Evolutionary conservation across 2,888 invertebrate species (phyloP).

Genomic region (Tuberolachnus salignus): DNA sequence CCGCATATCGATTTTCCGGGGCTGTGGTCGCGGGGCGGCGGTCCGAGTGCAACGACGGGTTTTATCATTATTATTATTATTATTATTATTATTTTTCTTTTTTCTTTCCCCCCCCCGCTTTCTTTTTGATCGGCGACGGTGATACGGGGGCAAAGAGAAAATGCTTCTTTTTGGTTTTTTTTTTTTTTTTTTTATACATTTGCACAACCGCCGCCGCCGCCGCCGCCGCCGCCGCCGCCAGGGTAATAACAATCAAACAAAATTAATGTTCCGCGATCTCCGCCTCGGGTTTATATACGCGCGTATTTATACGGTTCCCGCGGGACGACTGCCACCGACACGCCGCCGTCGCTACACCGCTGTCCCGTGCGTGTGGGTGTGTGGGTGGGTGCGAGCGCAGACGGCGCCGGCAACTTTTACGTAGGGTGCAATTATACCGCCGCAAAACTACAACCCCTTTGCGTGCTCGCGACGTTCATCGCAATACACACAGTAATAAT

Average conservation of each 20-base stretch:
- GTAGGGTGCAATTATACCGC: constrained; percentile 35
- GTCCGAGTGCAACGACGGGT: constrained; percentile 14
- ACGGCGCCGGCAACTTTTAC: constrained; percentile 49
- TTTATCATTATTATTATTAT: no score
- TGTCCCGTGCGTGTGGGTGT: background rate
- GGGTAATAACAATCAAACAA: constrained; percentile 53
- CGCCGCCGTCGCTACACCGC: background rate
- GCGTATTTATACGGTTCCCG: constrained; percentile 18
- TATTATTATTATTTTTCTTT: no score
- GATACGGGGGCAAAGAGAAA: background rate
- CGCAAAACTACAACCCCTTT: constrained; percentile 39
- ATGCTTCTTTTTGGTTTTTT: background rate
- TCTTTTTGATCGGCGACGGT: background rate
- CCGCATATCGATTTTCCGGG: constrained; percentile 36
- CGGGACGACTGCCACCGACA: background rate
- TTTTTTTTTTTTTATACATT: background rate
- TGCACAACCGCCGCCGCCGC: background rate
- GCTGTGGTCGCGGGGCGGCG: background rate
- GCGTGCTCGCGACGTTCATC: background rate
- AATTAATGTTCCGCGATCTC: constrained; percentile 24
- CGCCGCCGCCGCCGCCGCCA: background rate
- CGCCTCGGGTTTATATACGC: constrained; percentile 24
- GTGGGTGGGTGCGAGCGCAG: background rate
- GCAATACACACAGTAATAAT: background rate
- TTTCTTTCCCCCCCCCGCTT: background rate